Evolutionary conservation across 92 coral and sea anemone genomes (phyloP).

Genomic region (Porites evermanni): DNA sequence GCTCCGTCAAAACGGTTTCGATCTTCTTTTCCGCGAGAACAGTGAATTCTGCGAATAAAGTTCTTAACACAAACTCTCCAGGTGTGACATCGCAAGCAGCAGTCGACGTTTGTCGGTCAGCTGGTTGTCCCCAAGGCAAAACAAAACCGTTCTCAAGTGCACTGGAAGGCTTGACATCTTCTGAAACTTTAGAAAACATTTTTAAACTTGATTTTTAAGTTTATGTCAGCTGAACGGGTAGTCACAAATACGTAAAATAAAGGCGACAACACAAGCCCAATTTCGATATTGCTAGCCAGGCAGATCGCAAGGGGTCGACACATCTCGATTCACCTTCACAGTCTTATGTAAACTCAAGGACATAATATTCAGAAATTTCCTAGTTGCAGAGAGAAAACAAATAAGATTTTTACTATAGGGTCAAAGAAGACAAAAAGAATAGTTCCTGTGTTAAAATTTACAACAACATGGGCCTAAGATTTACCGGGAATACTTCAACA

Average conservation of each 20-base stretch:
- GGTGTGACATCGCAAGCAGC: conserved; percentile 80
- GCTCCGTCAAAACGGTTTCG: conserved; percentile 90
- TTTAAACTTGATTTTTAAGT: neutral
- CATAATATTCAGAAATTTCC: neutral
- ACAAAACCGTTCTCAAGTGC: conserved; percentile 65
- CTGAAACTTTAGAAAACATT: conserved; percentile 34
- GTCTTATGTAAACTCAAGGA: neutral
- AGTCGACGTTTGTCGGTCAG: conserved; percentile 66
- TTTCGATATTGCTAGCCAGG: conserved; percentile 5
- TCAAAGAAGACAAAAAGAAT: neutral
- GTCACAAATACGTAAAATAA: neutral
- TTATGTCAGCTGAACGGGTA: neutral
- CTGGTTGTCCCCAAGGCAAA: conserved; percentile 85
- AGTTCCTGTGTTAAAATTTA: neutral
- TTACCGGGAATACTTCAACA: neutral
- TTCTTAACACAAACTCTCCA: conserved; percentile 95
- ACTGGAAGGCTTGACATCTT: conserved; percentile 64
- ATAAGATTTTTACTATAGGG: neutral
- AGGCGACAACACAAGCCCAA: neutral
- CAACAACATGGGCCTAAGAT: neutral
- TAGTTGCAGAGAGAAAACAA: neutral
- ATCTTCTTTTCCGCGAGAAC: conserved; percentile 90
- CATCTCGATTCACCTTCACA: neutral
- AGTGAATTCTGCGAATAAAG: conserved; percentile 93
- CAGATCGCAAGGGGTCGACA: neutral